Conservation (phyloP, 1,140 invertebrate genomes). For the Frieseomelitta varia region DNA sequence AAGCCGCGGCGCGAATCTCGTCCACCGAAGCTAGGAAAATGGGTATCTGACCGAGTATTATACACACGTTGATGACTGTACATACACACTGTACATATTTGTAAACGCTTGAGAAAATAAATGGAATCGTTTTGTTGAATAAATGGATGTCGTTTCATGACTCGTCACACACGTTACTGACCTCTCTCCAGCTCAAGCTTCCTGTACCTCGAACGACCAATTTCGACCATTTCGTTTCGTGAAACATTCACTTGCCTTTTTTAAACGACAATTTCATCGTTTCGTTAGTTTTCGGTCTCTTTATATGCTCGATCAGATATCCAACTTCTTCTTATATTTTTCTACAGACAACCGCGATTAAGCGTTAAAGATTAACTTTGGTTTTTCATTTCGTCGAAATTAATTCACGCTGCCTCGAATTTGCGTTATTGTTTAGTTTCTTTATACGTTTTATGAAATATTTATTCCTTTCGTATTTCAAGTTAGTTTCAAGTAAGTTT, state of each 20-base stretch:
- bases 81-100: not conserved
- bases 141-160: conserved; percentile 30
- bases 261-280: too few species aligned
- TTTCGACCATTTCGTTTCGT: too few species aligned
- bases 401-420: not conserved
- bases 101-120: conserved; percentile 10
- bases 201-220: not conserved
- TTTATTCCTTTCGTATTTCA: not conserved
- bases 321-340: not conserved
- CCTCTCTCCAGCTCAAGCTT: conserved; percentile 23
- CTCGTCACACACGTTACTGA: conserved; percentile 27
- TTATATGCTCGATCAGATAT: not conserved
- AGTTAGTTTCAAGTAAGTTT: not conserved
- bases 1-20: not conserved
- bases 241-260: too few species aligned
- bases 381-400: too few species aligned
- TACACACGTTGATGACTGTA: not conserved
- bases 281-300: not conserved
- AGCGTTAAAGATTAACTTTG: too few species aligned
- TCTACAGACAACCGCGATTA: too few species aligned
- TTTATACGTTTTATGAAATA: not conserved
- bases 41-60: conserved; percentile 19
- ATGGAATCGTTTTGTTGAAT: conserved; percentile 34
- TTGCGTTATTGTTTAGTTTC: not conserved
- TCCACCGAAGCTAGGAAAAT: conserved; percentile 8